Percentiles rank a stretch among this genome's conserved stretches.
These are phyloP conservation scores for Pelobates fuscus DNA, from an alignment of 2,113 vertebrate genomes.

Conservation along the genomic window DNA sequence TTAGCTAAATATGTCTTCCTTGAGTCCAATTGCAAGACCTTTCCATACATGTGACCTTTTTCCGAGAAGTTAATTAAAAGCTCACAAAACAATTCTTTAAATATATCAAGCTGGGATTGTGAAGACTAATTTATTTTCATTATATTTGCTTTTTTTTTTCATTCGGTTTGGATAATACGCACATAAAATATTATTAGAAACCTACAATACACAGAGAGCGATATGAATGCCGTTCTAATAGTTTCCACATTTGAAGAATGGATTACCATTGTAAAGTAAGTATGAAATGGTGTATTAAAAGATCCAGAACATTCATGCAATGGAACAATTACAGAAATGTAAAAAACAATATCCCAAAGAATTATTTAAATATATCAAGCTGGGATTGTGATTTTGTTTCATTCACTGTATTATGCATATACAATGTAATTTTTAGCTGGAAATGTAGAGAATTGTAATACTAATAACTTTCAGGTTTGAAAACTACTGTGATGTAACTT, in stretches of 20 bases:
- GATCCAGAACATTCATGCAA: background rate
- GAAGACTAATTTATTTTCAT: slow-evolving; percentile 21
- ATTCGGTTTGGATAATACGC: slow-evolving; percentile 16
- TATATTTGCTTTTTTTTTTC: background rate
- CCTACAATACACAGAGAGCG: background rate
- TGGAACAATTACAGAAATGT: background rate
- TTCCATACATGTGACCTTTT: slow-evolving; percentile 12
- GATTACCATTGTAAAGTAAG: background rate
- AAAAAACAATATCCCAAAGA: background rate
- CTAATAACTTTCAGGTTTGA: too few relatives aligned
- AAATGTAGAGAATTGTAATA: too few relatives aligned
- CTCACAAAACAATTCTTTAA: slow-evolving; percentile 33
- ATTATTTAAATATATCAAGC: background rate
- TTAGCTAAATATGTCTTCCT: slow-evolving; percentile 37
- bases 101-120: slow-evolving; percentile 26
- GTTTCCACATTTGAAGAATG: background rate
- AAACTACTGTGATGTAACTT: too few relatives aligned
- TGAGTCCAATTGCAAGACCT: slow-evolving; percentile 7
- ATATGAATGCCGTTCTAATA: background rate
- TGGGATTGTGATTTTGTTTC: background rate
- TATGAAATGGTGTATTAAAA: background rate
- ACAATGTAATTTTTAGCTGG: too few relatives aligned
- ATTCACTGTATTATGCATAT: background rate
- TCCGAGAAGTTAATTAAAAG: slow-evolving; percentile 42
- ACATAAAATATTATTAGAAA: background rate